Base-by-base conservation (phyloP, 2,113 vertebrate species). In the Cyprinodon variegatus region DNA sequence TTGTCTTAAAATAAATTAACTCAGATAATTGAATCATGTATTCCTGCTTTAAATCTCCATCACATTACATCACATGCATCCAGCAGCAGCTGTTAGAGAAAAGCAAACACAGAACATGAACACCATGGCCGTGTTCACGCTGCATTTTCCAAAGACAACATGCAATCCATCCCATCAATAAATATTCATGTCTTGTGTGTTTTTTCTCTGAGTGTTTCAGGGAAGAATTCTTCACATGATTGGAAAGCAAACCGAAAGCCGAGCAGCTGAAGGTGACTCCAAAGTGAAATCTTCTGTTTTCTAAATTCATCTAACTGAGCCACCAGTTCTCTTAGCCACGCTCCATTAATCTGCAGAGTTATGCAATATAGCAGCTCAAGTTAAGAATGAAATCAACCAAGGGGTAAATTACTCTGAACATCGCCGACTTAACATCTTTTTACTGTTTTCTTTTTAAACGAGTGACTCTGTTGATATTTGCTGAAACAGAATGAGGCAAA, bases 301-400 rank as follows among this genome's bases (percentile, higher is more conserved):
- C n/a, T 53, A 8, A 5, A 74, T 37, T 61, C 11, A 3, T 68
- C 75, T 43, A 13, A 46, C 60, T 11, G 1, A 38, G 39, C 61
- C 13, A 57, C 81, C 79, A 45, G 1, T 37, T 66, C 64, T 37
- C 2, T 75, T 53, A 29, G 76, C 57, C 11, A 60, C 6, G 36
- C 11, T 67, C 72, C 76, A 5, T 77, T 84, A 74, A 75, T 77
- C 48, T 68, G 69, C 69, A 74, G 68, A 70, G 53, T 72, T 60
- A 63, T 68, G 64, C 13, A 15, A 65, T 83, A 77, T 61, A 59
- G 72, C 60, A 15, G 53, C 29, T 46, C 72, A 8, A 63, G 66
- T 46, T 41, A 20, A 72, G 57, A 63, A 59, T 68, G 45, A 86
- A 86, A 75, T 65, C 73, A 80, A 70, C 79, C 48, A 1, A 59